phyloP scores from a whole-genome alignment of 2,888 invertebrate species.

The Eilema griseolum region DNA sequence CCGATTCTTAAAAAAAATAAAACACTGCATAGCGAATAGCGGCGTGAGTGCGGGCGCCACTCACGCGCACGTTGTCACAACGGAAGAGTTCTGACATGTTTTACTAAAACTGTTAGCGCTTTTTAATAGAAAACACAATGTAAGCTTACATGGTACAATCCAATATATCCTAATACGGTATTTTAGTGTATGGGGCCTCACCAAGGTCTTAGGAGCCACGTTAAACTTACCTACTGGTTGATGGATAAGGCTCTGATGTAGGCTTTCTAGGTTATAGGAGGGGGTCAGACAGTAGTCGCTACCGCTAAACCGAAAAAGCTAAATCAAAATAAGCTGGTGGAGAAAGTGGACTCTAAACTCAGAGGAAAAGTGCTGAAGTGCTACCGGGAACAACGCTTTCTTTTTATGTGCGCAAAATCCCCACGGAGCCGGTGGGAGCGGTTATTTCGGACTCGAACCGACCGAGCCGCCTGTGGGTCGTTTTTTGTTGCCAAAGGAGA shows the following conservation, averaged over 20 bases:
- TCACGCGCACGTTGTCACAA: conserved; percentile 62
- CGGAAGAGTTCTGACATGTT: conserved; percentile 74
- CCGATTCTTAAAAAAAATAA: neutral
- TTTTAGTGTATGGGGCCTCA: neutral
- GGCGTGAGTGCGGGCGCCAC: conserved; percentile 56
- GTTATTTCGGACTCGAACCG: no score
- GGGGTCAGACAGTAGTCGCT: neutral
- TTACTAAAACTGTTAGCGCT: conserved; percentile 73
- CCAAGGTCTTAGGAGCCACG: neutral
- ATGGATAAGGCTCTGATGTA: neutral
- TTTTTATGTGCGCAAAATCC: no score
- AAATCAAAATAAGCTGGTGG: no score
- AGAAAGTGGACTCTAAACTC: no score
- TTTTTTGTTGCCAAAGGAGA: no score
- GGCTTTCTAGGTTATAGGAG: neutral
- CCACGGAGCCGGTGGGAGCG: no score
- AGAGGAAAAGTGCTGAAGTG: no score
- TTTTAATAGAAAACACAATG: conserved; percentile 63
- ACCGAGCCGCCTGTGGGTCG: no score
- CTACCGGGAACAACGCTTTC: no score
- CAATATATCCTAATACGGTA: neutral
- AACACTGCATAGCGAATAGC: neutral
- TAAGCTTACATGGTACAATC: conserved; percentile 59
- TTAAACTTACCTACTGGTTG: neutral
- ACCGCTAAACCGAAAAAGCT: no score